Evolutionary conservation across 2,888 invertebrate species (phyloP), one percentile per base, ranked within the genome.

Genomic region (Liodrosophila aerea): DNA sequence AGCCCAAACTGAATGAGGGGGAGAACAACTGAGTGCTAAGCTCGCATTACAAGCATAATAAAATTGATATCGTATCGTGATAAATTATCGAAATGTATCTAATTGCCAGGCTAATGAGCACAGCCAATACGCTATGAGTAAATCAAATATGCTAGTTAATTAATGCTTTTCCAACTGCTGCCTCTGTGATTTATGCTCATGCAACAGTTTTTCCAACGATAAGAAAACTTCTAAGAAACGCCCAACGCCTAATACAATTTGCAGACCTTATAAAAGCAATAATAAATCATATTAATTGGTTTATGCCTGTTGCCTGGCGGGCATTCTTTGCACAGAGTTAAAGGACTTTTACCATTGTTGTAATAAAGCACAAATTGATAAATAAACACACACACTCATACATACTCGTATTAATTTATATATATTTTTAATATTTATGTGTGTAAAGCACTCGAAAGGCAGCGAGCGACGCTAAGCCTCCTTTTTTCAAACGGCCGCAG

Each of bases 281-380:
- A 64, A 82, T 78, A 78, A 78, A 78, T 78, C 71, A 83, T 64
- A 62, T 71, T 78, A 76, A 76, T 83, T 73, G 69, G 53, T 68
- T 61, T 47, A 45, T 39, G 58, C 39, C 16, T 44, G n/a, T n/a
- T n/a, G 37, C 51, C 36, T 44, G 12, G n/a, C 43, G 16, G 22
- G 36, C 31, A 9, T 30, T 11, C 36, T 13, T 8, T 11, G 7
- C 33, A 41, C 34, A 47, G 11, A 47, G 29, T n/a, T 5, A 30
- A 27, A 27, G 11, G 33, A 46, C 54, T 41, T 30, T 41, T 36
- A 1, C 37, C 30, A 50, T 64, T 73, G 52, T 62, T 66, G 36
- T 43, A 58, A 66, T 49, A 46, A 69, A 61, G n/a, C 31, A 56
- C 61, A 66, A 75, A 75, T 77, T 81, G 58, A 70, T 73, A 69